Percentiles rank a stretch among this genome's conserved stretches.
These are phyloP conservation scores for Lynx canadensis DNA, from an alignment of 2,113 vertebrate genomes.

Conservation along the genomic window DNA sequence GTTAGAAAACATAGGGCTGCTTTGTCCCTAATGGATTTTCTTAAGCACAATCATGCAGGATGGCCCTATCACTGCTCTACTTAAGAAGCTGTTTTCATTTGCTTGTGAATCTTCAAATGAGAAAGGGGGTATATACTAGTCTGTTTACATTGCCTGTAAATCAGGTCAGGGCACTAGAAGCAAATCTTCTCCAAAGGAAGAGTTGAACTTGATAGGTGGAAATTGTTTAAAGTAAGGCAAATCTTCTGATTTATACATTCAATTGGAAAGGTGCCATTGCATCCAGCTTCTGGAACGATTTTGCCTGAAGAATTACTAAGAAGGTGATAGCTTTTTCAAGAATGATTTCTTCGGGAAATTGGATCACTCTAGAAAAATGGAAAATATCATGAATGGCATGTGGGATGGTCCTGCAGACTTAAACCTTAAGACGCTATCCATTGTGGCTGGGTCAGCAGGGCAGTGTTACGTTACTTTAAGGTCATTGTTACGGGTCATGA, in stretches of 20 bases:
- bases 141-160: constrained; percentile 9
- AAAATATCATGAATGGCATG: constrained; percentile 28
- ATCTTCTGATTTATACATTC: constrained; percentile 63
- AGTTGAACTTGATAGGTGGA: constrained; percentile 35
- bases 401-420: not conserved
- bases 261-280: constrained; percentile 42
- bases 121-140: constrained; percentile 1
- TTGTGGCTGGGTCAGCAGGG: not conserved
- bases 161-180: not conserved
- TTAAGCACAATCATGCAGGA: constrained; percentile 22
- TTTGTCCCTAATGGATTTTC: constrained; percentile 39
- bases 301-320: constrained; percentile 53
- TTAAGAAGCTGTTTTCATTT: constrained; percentile 54
- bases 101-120: constrained; percentile 26
- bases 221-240: not conserved
- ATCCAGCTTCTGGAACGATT: constrained; percentile 22
- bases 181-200: constrained; percentile 39
- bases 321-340: constrained; percentile 41
- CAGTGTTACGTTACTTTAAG: constrained; percentile 59
- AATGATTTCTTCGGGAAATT: constrained; percentile 61
- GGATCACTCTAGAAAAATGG: constrained; percentile 56
- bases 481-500: constrained; percentile 52
- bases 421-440: not conserved
- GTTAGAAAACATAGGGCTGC: not conserved
- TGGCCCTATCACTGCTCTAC: not conserved